Evolutionary conservation across 1,140 invertebrate genomes (phyloP), one percentile per base, ranked within the genome.

Genomic region (Hirudo medicinalis): DNA sequence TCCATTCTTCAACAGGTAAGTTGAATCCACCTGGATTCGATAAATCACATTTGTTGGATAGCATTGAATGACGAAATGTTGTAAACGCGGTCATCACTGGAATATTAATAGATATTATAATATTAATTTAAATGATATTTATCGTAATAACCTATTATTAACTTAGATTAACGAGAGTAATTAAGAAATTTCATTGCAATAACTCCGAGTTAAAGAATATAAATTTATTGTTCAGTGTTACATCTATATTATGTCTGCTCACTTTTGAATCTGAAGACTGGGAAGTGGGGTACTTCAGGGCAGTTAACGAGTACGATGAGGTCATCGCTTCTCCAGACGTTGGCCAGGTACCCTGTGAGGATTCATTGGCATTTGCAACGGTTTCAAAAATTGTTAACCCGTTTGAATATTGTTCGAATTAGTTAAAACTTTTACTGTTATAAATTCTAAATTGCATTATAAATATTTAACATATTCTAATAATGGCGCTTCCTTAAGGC

Each of bases 1-100:
- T 72, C 71, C 71, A 72, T 20, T 72, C 71, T 20, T 66, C 71
- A n/a, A 72, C 66, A 36, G 71, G 71, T 54, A 63, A 29, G 11
- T 57, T 17, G 29, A 72, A 36, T 15, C 60, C 71, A 53, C 66
- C 71, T 72, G 71, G 8, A 49, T n/a, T n/a, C n/a, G 6, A 36
- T 36, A 36, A 36, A 6, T 63, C 57, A 63, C 4, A 11, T 63
- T 54, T 49, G 20, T 57, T 57, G 20, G 25, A 57, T 3, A 36
- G 2, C 32, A 36, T 3, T 36, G 32, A 6, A 36, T 36, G 32
- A 36, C 32, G 2, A 6, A 3, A 36, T 36, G 32, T 36, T 36
- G 6, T 36, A 6, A 36, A 6, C 6, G 32, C 32, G 32, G 6
- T 36, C 32, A 36, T 36, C 32, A 6, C 2, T 36, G 32, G 32